Percentiles rank a stretch among this genome's conserved stretches.
Evolutionary conservation across 2,888 invertebrate genomes (phyloP).

Genomic region (Alloscopus bannaensis): DNA sequence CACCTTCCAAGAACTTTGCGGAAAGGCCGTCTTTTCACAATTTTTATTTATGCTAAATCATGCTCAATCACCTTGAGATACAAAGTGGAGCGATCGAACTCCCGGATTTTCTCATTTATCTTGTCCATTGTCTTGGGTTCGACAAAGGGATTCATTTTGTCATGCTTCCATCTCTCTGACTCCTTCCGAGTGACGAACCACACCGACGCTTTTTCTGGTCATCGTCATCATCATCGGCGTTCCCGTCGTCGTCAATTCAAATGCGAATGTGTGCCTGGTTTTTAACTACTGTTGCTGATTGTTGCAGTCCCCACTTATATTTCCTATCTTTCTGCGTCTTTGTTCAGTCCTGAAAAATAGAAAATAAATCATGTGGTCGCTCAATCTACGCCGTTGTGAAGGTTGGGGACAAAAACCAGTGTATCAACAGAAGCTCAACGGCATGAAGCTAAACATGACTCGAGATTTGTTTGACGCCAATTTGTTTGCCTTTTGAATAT

Average conservation of each 20-base stretch:
- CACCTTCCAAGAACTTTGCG: conserved; percentile 60
- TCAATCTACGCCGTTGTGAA: neutral
- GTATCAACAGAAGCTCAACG: neutral
- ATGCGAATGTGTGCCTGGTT: neutral
- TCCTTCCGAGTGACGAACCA: conserved; percentile 9
- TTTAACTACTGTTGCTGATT: too few species aligned
- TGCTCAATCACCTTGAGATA: conserved; percentile 59
- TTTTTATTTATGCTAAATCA: conserved; percentile 59
- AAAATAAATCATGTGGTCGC: conserved; percentile 11
- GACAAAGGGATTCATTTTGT: conserved; percentile 27
- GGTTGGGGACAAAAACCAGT: neutral
- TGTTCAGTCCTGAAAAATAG: too few species aligned
- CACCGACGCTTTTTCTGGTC: conserved; percentile 46
- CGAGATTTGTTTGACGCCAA: conserved; percentile 38
- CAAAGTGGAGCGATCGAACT: conserved; percentile 55
- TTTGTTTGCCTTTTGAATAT: too few species aligned
- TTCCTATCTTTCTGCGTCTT: too few species aligned
- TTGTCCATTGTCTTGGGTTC: conserved; percentile 46
- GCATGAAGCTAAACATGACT: neutral
- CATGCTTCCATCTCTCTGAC: conserved; percentile 28
- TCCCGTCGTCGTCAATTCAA: neutral
- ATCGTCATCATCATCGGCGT: conserved; percentile 39
- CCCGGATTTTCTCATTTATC: conserved; percentile 65
- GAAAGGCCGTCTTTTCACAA: conserved; percentile 49
- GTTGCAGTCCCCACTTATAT: too few species aligned